phyloP scores from a whole-genome alignment of 2,797 vertebrate species.

The Dryobates pubescens region DNA sequence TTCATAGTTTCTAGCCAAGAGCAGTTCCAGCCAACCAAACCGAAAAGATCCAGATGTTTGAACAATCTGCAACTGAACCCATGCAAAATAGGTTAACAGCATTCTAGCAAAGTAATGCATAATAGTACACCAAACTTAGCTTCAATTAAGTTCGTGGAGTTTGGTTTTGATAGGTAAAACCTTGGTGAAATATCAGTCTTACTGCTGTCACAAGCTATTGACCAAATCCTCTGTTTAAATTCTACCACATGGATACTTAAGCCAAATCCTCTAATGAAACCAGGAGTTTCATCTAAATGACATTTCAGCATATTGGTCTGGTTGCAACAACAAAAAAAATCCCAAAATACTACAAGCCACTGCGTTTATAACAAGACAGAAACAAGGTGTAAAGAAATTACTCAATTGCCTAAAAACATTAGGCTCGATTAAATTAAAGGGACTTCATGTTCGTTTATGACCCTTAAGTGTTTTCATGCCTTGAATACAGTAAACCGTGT shows the following conservation, averaged over 20 bases:
- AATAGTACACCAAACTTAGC: neutral
- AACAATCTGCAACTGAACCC: slow-evolving; percentile 45
- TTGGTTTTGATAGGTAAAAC: neutral
- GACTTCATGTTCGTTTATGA: accelerated
- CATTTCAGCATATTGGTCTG: accelerated
- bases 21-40: neutral
- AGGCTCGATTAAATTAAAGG: neutral
- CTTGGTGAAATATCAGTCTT: accelerated
- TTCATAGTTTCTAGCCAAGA: slow-evolving; percentile 15
- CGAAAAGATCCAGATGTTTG: neutral
- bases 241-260: neutral
- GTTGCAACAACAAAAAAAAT: neutral
- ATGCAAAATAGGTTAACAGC: accelerated
- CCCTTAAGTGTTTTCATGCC: accelerated
- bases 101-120: neutral
- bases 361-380: accelerated
- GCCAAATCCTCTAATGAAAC: accelerated
- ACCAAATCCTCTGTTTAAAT: accelerated
- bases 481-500: accelerated
- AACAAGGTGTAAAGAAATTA: accelerated
- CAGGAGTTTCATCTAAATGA: accelerated
- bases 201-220: neutral
- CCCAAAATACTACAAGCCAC: neutral
- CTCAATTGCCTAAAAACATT: neutral
- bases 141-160: neutral